A percentile compares a stretch with the other conserved stretches of the same genome.
Conservation (phyloP, 2,888 invertebrate species). For the Timema podura region DNA sequence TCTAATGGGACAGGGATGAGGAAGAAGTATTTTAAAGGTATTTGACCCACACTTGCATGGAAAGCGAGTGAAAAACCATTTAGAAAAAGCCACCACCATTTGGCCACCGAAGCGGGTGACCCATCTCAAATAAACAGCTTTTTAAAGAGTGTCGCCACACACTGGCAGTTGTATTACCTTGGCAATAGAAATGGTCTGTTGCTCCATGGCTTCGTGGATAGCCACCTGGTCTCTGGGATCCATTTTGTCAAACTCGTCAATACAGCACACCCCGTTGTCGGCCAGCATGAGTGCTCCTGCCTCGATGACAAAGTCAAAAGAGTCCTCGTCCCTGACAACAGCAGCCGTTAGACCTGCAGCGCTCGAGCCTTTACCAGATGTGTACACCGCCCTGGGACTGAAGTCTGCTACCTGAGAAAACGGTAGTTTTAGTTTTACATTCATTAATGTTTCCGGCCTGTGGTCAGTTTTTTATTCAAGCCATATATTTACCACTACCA, state of each 20-base stretch:
- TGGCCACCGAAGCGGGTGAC: too few relatives aligned
- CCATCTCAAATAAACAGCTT: too few relatives aligned
- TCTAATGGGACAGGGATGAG: too few relatives aligned
- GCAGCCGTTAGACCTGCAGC: constrained; percentile 99
- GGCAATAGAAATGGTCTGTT: constrained; percentile 97
- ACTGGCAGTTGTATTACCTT: constrained; percentile 56
- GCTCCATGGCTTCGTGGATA: constrained; percentile 99
- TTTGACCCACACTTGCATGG: too few relatives aligned
- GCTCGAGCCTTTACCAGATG: constrained; percentile 96
- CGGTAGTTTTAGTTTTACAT: background rate
- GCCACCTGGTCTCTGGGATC: constrained; percentile 96
- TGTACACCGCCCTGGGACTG: constrained; percentile 94
- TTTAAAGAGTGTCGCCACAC: too few relatives aligned
- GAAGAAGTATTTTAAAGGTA: too few relatives aligned
- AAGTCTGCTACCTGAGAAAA: constrained; percentile 70
- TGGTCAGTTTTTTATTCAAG: too few relatives aligned
- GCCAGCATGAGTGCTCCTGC: constrained; percentile 98
- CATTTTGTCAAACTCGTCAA: constrained; percentile 99
- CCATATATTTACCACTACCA: too few relatives aligned
- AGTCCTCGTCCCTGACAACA: constrained; percentile 96
- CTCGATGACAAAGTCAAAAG: constrained; percentile 98
- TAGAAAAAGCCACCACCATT: too few relatives aligned
- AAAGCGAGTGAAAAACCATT: too few relatives aligned
- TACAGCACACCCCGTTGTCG: constrained; percentile 97
- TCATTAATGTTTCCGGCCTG: too few relatives aligned